Base-by-base conservation (phyloP, 1,140 invertebrate species). In the Caerostris darwini region DNA sequence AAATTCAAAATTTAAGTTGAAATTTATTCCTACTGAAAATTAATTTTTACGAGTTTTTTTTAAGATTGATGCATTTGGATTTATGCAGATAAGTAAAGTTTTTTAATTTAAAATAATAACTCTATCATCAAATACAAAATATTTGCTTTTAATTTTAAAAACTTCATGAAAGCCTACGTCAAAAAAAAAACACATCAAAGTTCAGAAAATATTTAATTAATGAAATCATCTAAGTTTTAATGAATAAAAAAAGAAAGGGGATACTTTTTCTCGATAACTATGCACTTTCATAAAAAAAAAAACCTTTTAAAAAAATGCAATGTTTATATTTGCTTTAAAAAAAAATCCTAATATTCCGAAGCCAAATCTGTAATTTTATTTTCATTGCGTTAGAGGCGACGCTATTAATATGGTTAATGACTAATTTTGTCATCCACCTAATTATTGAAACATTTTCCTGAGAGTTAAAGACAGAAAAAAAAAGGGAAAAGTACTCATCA, bases 331-430 rank as follows among this genome's bases (percentile, higher is more conserved):
- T 77, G 50, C 50, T 3, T 53, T 4, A 53, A 3, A 77, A 77
- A 71, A 77, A 77, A 77, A 8, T 77, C 4, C 7, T n/a, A 77
- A 77, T 50, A 77, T 12, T 77, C 34, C 34, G 71, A 77, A 77
- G 71, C 71, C 34, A 77, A 50, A 77, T 77, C 71, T 53, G 71
- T 12, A 53, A 77, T 77, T 77, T 77, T 50, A 7, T 77, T 77
- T 77, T 77, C 71, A 77, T 77, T 77, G 53, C 71, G 10, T 50
- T 77, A 5, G 8, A 77, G 53, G 71, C 71, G 6, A 53, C 14
- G 71, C 71, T 77, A 77, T 77, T 77, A 77, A 77, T 77, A 77
- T 50, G 34, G 50, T 77, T 77, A 77, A 77, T 77, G 71, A 77
- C 71, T 77, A 77, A 77, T 77, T 77, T 77, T 77, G 71, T 77